phyloP scores from a whole-genome alignment of 2,113 vertebrate species.

The Castor canadensis region DNA sequence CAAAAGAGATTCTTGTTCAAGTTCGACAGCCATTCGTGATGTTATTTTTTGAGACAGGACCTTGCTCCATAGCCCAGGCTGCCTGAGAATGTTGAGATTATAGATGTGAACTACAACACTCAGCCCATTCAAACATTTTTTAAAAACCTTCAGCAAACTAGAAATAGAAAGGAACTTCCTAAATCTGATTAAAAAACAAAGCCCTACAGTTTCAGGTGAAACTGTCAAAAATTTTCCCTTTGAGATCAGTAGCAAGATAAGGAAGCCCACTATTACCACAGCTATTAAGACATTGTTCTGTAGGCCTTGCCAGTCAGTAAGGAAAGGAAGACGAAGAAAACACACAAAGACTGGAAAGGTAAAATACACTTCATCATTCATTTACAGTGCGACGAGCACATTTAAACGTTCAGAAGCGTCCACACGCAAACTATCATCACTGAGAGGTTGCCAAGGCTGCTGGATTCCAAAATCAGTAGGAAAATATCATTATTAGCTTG shows the following conservation, averaged over 20 bases:
- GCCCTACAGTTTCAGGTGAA: background rate
- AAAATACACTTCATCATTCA: background rate
- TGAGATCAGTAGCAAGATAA: background rate
- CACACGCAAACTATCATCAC: background rate
- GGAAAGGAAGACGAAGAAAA: too few relatives aligned
- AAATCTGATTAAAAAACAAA: constrained; percentile 9
- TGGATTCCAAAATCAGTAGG: background rate
- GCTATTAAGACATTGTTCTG: background rate
- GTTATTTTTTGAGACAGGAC: background rate
- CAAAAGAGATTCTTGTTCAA: background rate
- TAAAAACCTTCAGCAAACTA: background rate
- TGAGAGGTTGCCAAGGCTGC: background rate
- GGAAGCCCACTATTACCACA: background rate
- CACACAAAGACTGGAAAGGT: background rate
- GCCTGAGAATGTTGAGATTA: background rate
- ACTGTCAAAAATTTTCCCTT: constrained; percentile 25
- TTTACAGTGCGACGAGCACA: background rate
- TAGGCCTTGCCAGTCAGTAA: background rate
- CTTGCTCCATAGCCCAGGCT: background rate
- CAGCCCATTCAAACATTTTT: background rate
- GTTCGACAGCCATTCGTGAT: background rate
- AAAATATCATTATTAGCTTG: background rate
- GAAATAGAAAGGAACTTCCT: constrained; percentile 29
- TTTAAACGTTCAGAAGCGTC: background rate
- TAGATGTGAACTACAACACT: background rate